Evolutionary conservation across 2,888 invertebrate species (phyloP), one percentile per base, ranked within the genome.

Genomic region (Nephrotoma guestfalica): DNA sequence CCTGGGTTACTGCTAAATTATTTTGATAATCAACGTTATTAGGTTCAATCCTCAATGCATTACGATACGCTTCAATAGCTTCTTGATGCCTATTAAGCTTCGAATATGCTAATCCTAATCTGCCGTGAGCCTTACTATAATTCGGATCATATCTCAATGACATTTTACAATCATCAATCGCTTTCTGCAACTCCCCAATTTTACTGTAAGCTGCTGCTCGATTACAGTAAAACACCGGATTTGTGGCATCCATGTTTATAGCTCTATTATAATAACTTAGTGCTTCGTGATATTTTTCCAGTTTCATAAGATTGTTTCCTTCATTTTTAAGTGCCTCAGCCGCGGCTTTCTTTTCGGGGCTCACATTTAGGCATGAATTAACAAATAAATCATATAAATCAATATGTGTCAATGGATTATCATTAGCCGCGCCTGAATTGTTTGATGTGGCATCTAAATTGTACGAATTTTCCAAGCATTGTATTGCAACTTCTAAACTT

Each of bases 161-260:
- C 84, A 95, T 95, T 89, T 96, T 95, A 91, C 98, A 99, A 92
- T 99, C 99, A 86, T 95, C 94, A 86, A 99, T 95, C 11, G 98
- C 97, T 87, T 94, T 93, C 87, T 95, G 93, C 90, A 97, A 96
- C 89, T 96, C 95, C 86, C 96, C 96, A 88, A 98, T 92, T 90
- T 98, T 97, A 90, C 96, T 98, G 90, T 96, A 96, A 0, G 98
- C 98, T 1, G 99, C 99, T 85, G 99, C 99, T 88, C 99, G 94
- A 91, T 99, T 99, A 91, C 99, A 98, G 91, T 97, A 99, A 92
- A 96, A 99, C 43, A 99, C 97, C 0, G 99, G 96, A 92, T 99
- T 99, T 88, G 94, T 94, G 41, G 95, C 94, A 91, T 98, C 97
- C 87, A 97, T 92, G 89, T 95, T 93, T 88, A 99, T 97, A 11